Percentiles rank a stretch among this genome's conserved stretches.
Conservation (phyloP, 2,888 invertebrate species). For the Xanthia icteritia region DNA sequence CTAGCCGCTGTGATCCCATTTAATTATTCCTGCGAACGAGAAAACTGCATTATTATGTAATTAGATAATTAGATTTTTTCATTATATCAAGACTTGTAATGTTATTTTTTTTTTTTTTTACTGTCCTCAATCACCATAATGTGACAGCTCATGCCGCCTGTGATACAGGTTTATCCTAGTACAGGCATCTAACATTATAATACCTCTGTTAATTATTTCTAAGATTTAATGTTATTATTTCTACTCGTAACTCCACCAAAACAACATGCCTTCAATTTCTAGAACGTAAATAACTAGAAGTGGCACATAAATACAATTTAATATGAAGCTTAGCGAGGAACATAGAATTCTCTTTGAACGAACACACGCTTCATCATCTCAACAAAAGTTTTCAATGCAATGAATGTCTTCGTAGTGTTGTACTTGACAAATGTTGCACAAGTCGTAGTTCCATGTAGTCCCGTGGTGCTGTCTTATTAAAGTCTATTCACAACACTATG, state of each 20-base stretch:
- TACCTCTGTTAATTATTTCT: too few species aligned
- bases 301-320: constrained; percentile 13
- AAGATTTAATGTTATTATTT: too few species aligned
- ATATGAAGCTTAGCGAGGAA: background rate
- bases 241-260: background rate
- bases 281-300: background rate
- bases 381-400: constrained; percentile 52
- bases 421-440: constrained; percentile 48
- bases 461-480: constrained; percentile 23
- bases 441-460: background rate
- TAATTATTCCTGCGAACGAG: too few species aligned
- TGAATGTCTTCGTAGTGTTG: constrained; percentile 45
- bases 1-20: background rate
- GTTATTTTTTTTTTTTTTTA: too few species aligned
- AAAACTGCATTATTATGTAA: too few species aligned
- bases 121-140: too few species aligned
- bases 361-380: constrained; percentile 40
- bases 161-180: too few species aligned
- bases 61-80: too few species aligned
- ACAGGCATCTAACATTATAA: too few species aligned
- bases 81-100: too few species aligned
- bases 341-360: constrained; percentile 26
- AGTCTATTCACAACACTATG: constrained; percentile 19
- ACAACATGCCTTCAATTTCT: background rate
- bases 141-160: too few species aligned